Percentiles rank a stretch among this genome's conserved stretches.
Evolutionary conservation across 1,140 invertebrate species (phyloP).

Genomic region (Solenopsis invicta): DNA sequence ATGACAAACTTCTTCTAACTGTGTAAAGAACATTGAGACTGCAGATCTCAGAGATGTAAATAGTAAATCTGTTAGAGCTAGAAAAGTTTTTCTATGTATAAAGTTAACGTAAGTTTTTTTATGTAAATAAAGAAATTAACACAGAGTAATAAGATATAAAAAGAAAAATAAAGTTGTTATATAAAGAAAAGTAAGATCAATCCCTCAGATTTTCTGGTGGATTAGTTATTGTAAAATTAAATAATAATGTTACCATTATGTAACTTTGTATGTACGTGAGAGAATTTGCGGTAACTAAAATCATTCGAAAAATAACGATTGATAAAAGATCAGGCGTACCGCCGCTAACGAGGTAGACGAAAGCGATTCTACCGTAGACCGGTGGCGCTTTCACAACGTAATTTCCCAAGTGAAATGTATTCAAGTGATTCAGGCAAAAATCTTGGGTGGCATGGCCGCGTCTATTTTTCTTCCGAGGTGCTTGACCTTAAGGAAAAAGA

Average conservation of each 20-base stretch:
- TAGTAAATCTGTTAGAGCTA: not conserved
- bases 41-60: not conserved
- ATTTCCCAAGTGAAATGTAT: conserved; percentile 49
- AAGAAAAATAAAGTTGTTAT: not conserved
- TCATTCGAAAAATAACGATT: conserved; percentile 45
- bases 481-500: conserved; percentile 39
- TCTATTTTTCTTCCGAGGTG: conserved; percentile 51
- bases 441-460: not conserved
- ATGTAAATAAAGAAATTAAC: no score
- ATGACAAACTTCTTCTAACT: not conserved
- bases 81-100: not conserved
- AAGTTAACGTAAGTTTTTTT: no score
- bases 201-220: not conserved
- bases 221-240: not conserved
- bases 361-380: conserved; percentile 28
- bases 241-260: not conserved
- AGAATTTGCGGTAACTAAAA: conserved; percentile 23
- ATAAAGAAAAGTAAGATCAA: not conserved
- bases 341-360: conserved; percentile 33
- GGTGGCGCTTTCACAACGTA: conserved; percentile 32
- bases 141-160: no score
- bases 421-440: conserved; percentile 34
- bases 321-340: conserved; percentile 35
- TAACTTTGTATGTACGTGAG: conserved; percentile 23
- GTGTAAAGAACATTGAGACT: not conserved